A percentile compares a stretch with the other conserved stretches of the same genome.
These are phyloP conservation scores for Leiothrix lutea DNA, from an alignment of 2,113 vertebrate species.

Conservation along the genomic window DNA sequence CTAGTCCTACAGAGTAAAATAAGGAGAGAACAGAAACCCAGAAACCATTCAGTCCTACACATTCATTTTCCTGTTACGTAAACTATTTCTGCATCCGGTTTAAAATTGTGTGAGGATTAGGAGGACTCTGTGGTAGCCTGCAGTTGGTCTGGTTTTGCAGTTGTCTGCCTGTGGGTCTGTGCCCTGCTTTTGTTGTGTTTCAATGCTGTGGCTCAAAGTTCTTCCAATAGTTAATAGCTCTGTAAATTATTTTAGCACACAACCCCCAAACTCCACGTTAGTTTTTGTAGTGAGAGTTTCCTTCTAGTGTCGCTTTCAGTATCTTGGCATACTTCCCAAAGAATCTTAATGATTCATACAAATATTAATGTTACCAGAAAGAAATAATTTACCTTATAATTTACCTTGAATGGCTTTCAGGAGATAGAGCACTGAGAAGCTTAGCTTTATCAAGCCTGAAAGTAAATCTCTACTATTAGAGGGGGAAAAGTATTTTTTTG, in stretches of 20 bases:
- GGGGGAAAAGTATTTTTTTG: background rate
- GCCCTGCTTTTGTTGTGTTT: background rate
- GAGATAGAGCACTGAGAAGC: background rate
- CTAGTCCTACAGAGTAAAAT: background rate
- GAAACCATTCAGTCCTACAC: background rate
- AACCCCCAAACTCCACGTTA: rapidly evolving
- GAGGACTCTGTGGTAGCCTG: background rate
- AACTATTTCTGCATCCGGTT: background rate
- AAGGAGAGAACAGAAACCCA: background rate
- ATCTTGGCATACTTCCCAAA: background rate
- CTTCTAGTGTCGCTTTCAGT: background rate
- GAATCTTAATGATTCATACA: background rate
- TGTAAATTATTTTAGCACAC: background rate
- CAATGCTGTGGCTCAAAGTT: background rate
- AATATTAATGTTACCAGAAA: background rate
- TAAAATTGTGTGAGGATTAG: background rate
- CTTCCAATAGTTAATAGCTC: background rate
- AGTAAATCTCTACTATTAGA: background rate
- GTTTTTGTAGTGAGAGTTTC: background rate
- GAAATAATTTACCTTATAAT: background rate
- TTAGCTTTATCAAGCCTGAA: background rate
- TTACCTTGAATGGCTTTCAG: background rate
- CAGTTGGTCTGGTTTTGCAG: background rate
- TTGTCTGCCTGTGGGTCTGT: background rate
- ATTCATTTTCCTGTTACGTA: background rate